These are phyloP conservation scores for Macquaria australasica DNA, from an alignment of 2,113 vertebrate genomes.

Conservation along the genomic window DNA sequence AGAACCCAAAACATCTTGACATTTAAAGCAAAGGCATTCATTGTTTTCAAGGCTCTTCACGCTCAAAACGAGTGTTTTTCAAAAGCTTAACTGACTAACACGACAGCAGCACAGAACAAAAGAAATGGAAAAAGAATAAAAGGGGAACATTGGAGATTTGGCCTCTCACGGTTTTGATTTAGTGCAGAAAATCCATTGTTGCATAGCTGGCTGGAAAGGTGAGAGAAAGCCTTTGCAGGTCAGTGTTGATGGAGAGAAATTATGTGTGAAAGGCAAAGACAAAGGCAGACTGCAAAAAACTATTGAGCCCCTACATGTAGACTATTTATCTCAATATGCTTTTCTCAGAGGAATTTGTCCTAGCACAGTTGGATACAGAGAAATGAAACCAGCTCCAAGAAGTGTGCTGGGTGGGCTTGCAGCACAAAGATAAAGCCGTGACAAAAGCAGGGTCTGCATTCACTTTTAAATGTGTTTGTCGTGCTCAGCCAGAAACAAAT, in stretches of 20 bases:
- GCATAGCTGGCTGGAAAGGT: background rate
- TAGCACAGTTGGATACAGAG: conserved; percentile 14
- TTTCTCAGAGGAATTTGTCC: conserved; percentile 9
- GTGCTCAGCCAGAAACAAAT: background rate
- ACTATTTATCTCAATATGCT: conserved; percentile 22
- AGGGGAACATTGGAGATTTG: background rate
- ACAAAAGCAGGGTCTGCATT: background rate
- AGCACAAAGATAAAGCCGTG: background rate
- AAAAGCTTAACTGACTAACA: background rate
- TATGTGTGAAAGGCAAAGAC: conserved; percentile 18
- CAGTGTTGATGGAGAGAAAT: conserved; percentile 19
- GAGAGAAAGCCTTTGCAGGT: conserved; percentile 13
- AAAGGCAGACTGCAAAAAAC: conserved; percentile 12
- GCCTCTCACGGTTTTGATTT: conserved; percentile 29
- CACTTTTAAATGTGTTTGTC: background rate
- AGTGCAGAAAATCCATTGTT: conserved; percentile 8
- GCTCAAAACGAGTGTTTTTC: background rate
- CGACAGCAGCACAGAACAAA: background rate
- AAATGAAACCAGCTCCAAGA: conserved; percentile 6
- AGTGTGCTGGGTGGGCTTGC: background rate
- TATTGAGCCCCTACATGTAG: background rate
- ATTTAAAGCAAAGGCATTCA: conserved; percentile 18
- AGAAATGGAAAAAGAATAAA: background rate
- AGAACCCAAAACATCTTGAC: conserved; percentile 5
- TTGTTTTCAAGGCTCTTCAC: background rate